Percentiles rank a stretch among this genome's conserved stretches.
Evolutionary conservation across 2,888 invertebrate species (phyloP).

Genomic region (Mamestra brassicae): DNA sequence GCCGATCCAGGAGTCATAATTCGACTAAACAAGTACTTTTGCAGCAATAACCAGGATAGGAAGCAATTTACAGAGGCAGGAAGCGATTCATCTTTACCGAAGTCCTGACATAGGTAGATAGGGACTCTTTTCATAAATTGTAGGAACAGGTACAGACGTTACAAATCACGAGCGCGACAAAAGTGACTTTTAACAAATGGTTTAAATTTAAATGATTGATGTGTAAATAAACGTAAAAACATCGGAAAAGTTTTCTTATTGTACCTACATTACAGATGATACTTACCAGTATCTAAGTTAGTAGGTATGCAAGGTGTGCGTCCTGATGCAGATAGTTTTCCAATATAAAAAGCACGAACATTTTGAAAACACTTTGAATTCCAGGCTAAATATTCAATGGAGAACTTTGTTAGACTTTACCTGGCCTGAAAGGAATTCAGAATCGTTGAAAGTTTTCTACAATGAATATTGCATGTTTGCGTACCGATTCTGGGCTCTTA

Average conservation of each 20-base stretch:
- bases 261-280: no score
- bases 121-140: conserved; percentile 14
- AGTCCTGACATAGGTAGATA: not conserved
- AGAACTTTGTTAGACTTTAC: conserved; percentile 33
- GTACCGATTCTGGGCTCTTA: not conserved
- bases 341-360: conserved; percentile 2
- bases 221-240: no score
- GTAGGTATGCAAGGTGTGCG: not conserved
- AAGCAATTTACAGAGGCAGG: conserved; percentile 38
- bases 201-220: no score
- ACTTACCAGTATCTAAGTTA: not conserved
- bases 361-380: conserved; percentile 11
- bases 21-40: not conserved
- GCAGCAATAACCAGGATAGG: conserved; percentile 24
- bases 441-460: conserved; percentile 6
- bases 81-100: conserved; percentile 30
- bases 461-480: conserved; percentile 8
- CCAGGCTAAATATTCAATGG: conserved; percentile 27
- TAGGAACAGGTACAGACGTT: not conserved
- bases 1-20: not conserved
- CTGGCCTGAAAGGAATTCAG: conserved; percentile 15
- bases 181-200: no score
- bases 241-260: no score
- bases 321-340: not conserved
- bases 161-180: no score